Conservation (phyloP, 2,888 invertebrate species). For the Nephrotoma appendiculata region DNA sequence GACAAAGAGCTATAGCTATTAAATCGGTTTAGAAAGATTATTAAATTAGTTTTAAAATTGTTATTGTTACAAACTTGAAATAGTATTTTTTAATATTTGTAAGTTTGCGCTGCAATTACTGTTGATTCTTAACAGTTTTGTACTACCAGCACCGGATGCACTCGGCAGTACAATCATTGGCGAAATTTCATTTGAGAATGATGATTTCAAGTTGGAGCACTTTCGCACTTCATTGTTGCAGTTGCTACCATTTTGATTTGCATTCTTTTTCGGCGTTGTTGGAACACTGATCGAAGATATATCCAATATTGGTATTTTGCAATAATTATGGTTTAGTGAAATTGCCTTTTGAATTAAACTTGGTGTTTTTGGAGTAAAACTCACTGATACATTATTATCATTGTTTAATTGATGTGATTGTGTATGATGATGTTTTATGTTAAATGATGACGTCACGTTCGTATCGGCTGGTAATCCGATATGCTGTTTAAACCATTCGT, state of each 20-base stretch:
- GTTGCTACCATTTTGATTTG: constrained; percentile 7
- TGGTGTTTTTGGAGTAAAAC: constrained; percentile 47
- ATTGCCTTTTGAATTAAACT: constrained; percentile 51
- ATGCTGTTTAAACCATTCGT: background rate
- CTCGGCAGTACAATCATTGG: background rate
- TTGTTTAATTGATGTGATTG: background rate
- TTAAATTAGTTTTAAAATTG: too few relatives aligned
- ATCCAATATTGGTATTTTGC: background rate
- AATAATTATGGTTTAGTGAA: constrained; percentile 41
- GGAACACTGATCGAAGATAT: background rate
- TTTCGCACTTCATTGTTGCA: constrained; percentile 4
- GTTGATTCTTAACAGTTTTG: too few relatives aligned
- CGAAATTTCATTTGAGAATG: constrained; percentile 5
- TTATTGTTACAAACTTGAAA: too few relatives aligned
- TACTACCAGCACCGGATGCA: too few relatives aligned
- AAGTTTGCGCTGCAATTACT: too few relatives aligned
- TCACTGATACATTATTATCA: constrained; percentile 6
- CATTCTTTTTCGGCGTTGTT: background rate
- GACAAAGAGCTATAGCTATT: too few relatives aligned
- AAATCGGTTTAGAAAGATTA: too few relatives aligned
- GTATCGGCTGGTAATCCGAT: background rate
- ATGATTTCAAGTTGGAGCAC: constrained; percentile 6
- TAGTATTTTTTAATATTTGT: too few relatives aligned
- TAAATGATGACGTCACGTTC: background rate
- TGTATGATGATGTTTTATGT: background rate